A percentile compares a stretch with the other conserved stretches of the same genome.
Evolutionary conservation across 2,888 invertebrate species (phyloP).

Genomic region (Nebria salina): DNA sequence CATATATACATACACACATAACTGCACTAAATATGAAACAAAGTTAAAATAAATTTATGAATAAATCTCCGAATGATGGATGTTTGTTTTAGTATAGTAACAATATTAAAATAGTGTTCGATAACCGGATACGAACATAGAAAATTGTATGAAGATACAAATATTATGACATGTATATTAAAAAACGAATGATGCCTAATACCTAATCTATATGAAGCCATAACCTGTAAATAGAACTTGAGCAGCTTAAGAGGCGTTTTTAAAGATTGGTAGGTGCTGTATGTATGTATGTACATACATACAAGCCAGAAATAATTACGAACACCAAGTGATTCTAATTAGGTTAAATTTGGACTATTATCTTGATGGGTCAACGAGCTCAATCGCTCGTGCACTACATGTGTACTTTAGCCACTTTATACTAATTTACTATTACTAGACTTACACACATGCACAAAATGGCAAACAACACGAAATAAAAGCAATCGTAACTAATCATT

Average conservation of each 20-base stretch:
- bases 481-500: neutral
- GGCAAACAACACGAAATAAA: neutral
- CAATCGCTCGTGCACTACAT: neutral
- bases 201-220: neutral
- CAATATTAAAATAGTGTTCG: neutral
- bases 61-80: neutral
- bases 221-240: neutral
- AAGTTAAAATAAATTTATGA: too few relatives aligned
- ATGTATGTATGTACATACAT: too few relatives aligned
- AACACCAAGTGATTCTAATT: slow-evolving; percentile 48
- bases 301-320: neutral
- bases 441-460: neutral
- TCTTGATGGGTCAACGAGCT: slow-evolving; percentile 51
- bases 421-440: neutral
- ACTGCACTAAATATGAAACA: too few relatives aligned
- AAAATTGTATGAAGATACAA: neutral
- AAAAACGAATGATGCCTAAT: neutral
- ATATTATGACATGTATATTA: neutral
- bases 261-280: neutral
- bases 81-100: neutral
- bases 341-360: slow-evolving; percentile 54
- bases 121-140: neutral
- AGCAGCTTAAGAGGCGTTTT: neutral
- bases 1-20: too few relatives aligned
- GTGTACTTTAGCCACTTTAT: slow-evolving; percentile 8